Evolutionary conservation across 2,113 vertebrate species (phyloP).

Genomic region (Tyto alba): DNA sequence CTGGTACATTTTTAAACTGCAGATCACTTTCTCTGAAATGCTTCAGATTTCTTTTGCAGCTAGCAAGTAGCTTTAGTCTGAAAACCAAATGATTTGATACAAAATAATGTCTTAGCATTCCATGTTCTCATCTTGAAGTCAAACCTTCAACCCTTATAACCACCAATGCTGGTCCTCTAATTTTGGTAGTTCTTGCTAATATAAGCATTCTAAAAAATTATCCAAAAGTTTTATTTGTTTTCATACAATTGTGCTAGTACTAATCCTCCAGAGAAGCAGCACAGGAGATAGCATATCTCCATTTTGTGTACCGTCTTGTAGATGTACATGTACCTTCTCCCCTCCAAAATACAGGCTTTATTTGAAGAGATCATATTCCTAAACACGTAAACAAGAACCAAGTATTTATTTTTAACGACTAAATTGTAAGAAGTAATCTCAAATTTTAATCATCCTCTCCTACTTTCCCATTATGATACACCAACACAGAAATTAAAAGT

Average conservation of each 20-base stretch:
- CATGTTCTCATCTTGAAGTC: neutral
- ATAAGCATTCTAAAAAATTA: neutral
- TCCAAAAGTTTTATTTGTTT: neutral
- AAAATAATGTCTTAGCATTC: neutral
- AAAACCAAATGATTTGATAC: neutral
- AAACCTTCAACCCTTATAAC: neutral
- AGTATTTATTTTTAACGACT: neutral
- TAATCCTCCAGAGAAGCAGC: neutral
- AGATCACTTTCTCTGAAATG: neutral
- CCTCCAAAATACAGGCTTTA: neutral
- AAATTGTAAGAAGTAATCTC: neutral
- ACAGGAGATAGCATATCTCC: neutral
- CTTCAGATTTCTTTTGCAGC: neutral
- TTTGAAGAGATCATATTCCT: neutral
- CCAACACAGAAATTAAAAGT: neutral
- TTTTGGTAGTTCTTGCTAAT: neutral
- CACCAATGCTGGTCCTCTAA: neutral
- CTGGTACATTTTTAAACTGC: neutral
- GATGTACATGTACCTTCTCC: rapidly evolving
- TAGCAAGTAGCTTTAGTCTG: neutral
- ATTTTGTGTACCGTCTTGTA: neutral
- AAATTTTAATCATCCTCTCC: neutral
- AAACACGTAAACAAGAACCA: neutral
- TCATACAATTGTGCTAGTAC: neutral
- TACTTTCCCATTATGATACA: neutral